Conservation (phyloP, 2,113 vertebrate species). For the Morphnarchus princeps region DNA sequence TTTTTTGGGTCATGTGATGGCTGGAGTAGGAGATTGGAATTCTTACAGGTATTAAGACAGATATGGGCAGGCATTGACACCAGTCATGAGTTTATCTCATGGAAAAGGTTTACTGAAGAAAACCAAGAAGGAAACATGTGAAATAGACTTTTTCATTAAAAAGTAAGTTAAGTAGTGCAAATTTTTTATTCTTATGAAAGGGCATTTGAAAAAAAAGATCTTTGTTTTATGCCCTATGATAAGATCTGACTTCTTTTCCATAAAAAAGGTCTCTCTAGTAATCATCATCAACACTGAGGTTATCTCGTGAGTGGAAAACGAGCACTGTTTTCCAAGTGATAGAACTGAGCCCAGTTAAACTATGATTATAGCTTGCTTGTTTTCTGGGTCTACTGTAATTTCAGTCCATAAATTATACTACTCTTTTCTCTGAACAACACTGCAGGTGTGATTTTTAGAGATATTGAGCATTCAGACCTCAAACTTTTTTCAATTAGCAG, state of each 20-base stretch:
- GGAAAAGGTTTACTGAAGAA: constrained; percentile 56
- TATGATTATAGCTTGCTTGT: neutral
- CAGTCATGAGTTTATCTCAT: constrained; percentile 73
- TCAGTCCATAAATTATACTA: neutral
- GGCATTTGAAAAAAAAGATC: neutral
- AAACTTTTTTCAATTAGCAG: neutral
- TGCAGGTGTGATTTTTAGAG: neutral
- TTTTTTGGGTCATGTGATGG: constrained; percentile 52
- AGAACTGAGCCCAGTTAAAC: neutral
- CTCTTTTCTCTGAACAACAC: neutral
- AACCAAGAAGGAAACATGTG: neutral
- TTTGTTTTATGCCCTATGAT: neutral
- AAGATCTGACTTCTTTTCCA: neutral
- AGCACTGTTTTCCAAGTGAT: neutral
- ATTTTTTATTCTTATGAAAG: neutral
- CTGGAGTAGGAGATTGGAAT: constrained; percentile 60
- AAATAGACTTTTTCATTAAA: neutral
- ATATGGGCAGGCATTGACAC: constrained; percentile 47
- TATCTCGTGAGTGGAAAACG: neutral
- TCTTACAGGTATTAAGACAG: constrained; percentile 69
- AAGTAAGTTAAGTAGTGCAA: neutral
- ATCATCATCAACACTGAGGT: neutral
- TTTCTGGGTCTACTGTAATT: neutral
- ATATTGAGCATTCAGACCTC: neutral
- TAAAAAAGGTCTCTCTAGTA: neutral